Percentiles rank a stretch among this genome's conserved stretches.
These are phyloP conservation scores for Apeira syringaria DNA, from an alignment of 2,888 invertebrate species.

Conservation along the genomic window DNA sequence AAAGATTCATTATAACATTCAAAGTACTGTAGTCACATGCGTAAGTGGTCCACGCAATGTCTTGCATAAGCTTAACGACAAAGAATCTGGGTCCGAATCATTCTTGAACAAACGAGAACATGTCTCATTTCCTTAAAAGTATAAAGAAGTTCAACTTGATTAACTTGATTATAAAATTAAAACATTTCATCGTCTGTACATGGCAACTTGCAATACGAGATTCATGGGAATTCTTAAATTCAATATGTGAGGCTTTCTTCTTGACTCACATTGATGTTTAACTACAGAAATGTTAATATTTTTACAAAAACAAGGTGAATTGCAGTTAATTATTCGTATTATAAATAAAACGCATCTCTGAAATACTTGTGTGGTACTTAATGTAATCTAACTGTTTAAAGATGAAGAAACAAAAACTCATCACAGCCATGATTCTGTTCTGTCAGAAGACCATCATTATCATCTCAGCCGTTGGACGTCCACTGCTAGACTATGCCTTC, in stretches of 20 bases:
- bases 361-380: slow-evolving; percentile 3
- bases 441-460: too few relatives aligned
- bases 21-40: slow-evolving; percentile 35
- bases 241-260: slow-evolving; percentile 9
- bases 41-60: slow-evolving; percentile 39
- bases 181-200: slow-evolving; percentile 19
- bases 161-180: slow-evolving; percentile 17
- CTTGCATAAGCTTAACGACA: slow-evolving; percentile 38
- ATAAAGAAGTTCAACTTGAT: slow-evolving; percentile 19
- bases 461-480: too few relatives aligned
- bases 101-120: slow-evolving; percentile 15
- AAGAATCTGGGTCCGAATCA: slow-evolving; percentile 32
- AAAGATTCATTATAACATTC: slow-evolving; percentile 39
- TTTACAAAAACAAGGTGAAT: slow-evolving; percentile 10
- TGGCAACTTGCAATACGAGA: slow-evolving; percentile 15
- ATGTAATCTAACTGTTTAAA: slow-evolving; percentile 9
- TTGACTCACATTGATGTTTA: slow-evolving; percentile 6
- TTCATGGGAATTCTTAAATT: slow-evolving; percentile 19
- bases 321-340: slow-evolving; percentile 2
- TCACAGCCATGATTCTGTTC: not conserved
- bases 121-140: slow-evolving; percentile 19
- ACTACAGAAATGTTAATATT: slow-evolving; percentile 5
- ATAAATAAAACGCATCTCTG: slow-evolving; percentile 5
- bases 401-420: slow-evolving; percentile 1
- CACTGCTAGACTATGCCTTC: too few relatives aligned